Conservation (phyloP, 2,113 vertebrate species). For the Phrynocephalus versicolor region DNA sequence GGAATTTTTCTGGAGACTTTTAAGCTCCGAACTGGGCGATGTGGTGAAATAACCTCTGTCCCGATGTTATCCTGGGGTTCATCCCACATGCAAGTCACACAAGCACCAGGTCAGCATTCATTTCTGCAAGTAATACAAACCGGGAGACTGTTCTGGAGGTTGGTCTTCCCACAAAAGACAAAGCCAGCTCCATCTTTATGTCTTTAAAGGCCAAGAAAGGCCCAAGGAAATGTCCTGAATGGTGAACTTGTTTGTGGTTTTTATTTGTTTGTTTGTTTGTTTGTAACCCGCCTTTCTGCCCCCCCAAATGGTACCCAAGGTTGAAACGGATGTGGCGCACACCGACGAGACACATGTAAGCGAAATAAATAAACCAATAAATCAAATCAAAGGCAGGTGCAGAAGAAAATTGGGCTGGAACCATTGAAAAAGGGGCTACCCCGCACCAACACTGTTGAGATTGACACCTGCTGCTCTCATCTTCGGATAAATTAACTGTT, state of each 20-base stretch:
- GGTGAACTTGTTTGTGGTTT: too few relatives aligned
- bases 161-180: too few relatives aligned
- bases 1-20: too few relatives aligned
- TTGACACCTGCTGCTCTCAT: background rate
- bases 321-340: too few relatives aligned
- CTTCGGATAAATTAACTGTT: too few relatives aligned
- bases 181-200: too few relatives aligned
- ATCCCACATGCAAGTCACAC: too few relatives aligned
- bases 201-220: background rate
- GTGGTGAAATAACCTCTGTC: background rate
- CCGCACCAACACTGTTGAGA: background rate
- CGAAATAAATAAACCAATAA: background rate
- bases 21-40: background rate
- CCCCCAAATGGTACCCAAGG: background rate
- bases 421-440: background rate
- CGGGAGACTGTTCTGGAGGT: background rate
- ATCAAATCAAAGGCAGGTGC: background rate
- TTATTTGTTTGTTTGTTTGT: background rate
- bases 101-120: background rate
- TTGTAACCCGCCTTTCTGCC: too few relatives aligned
- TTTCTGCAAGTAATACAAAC: background rate
- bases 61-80: too few relatives aligned
- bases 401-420: background rate
- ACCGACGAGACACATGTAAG: too few relatives aligned
- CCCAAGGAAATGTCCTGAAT: background rate